Conservation (phyloP, 2,888 invertebrate genomes). For the Notocelia uddmanniana region DNA sequence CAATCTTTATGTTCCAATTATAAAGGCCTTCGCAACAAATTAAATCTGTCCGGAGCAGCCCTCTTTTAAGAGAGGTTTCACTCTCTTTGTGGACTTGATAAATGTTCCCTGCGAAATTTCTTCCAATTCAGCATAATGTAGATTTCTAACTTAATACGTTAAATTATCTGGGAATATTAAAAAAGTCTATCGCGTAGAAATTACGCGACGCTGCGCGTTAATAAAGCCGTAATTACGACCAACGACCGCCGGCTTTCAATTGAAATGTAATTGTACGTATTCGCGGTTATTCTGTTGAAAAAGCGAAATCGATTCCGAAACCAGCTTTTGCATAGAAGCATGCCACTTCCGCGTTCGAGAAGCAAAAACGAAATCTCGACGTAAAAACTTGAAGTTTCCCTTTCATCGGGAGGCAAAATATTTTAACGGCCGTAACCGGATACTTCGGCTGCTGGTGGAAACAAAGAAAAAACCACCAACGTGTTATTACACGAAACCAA, state of each 20-base stretch:
- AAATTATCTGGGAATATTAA: slow-evolving; percentile 71
- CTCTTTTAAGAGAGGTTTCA: slow-evolving; percentile 85
- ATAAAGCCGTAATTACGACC: slow-evolving; percentile 65
- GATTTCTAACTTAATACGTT: slow-evolving; percentile 75
- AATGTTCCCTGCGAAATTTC: slow-evolving; percentile 82
- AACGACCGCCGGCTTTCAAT: slow-evolving; percentile 54
- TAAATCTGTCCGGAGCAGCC: slow-evolving; percentile 85
- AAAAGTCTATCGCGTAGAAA: slow-evolving; percentile 57
- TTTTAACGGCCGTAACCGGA: slow-evolving; percentile 85
- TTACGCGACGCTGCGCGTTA: slow-evolving; percentile 48
- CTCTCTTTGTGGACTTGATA: slow-evolving; percentile 85
- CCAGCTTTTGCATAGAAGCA: slow-evolving; percentile 83
- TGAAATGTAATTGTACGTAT: slow-evolving; percentile 79
- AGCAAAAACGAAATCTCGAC: slow-evolving; percentile 79
- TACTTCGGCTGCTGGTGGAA: slow-evolving; percentile 81
- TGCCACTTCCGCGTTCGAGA: slow-evolving; percentile 79
- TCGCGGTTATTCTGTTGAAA: slow-evolving; percentile 65
- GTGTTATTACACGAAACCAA: slow-evolving; percentile 85
- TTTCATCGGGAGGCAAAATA: slow-evolving; percentile 84
- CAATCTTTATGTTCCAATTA: slow-evolving; percentile 87
- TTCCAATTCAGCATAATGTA: slow-evolving; percentile 77
- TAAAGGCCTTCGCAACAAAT: slow-evolving; percentile 86
- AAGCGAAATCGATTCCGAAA: slow-evolving; percentile 79
- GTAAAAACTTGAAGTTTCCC: slow-evolving; percentile 84
- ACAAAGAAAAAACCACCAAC: slow-evolving; percentile 84